Percentiles rank a stretch among this genome's conserved stretches.
Conservation (phyloP, 30 jellyfish, hydroid and myxozoan genomes). For the Turritopsis dohrnii region DNA sequence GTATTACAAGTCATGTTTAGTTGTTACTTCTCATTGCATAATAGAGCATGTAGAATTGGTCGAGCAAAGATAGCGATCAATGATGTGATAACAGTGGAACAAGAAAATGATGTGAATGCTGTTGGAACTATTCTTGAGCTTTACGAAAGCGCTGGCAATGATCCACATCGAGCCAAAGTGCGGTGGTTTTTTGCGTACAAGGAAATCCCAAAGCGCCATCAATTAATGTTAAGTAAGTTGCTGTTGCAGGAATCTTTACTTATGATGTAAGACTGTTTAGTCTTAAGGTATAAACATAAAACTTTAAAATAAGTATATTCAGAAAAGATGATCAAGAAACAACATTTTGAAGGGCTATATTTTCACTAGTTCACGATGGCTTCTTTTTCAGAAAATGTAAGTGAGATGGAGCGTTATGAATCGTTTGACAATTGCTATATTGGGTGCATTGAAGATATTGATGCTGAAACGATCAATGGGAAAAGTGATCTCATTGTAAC, state of each 20-base stretch:
- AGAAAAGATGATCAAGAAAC: no score
- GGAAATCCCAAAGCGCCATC: conserved; percentile 44
- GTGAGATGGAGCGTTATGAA: conserved; percentile 1
- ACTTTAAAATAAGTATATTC: no score
- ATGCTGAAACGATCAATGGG: conserved; percentile 73
- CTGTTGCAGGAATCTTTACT: no score
- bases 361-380: no score
- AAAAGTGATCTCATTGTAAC: not conserved
- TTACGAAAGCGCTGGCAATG: conserved; percentile 22
- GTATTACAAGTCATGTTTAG: no score
- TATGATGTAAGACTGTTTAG: not conserved
- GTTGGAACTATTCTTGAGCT: conserved; percentile 41
- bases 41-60: conserved; percentile 16
- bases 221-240: not conserved
- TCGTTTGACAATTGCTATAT: conserved; percentile 6
- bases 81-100: conserved; percentile 35
- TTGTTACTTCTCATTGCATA: not conserved
- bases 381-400: conserved; percentile 5
- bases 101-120: conserved; percentile 40
- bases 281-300: no score
- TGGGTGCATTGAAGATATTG: conserved; percentile 56
- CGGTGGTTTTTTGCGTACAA: conserved; percentile 46
- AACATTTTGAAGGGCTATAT: not conserved
- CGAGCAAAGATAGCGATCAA: not conserved
- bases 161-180: conserved; percentile 56